Evolutionary conservation across 2,888 invertebrate species (phyloP).

Genomic region (Thelaira solivaga): DNA sequence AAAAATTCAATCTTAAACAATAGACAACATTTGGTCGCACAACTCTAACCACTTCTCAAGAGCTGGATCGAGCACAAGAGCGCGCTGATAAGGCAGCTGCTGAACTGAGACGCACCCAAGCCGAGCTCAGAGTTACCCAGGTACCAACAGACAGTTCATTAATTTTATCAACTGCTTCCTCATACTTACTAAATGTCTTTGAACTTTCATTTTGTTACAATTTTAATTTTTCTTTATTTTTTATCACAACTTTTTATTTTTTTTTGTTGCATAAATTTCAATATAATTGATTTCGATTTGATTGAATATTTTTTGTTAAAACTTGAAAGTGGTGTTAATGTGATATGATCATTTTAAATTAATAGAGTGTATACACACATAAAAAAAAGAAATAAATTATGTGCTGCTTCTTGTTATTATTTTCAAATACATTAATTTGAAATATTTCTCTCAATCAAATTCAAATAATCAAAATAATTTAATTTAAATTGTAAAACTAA

Average conservation of each 20-base stretch:
- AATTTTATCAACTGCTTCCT: slow-evolving; percentile 25
- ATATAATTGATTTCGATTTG: slow-evolving; percentile 50
- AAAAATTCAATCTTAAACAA: slow-evolving; percentile 42
- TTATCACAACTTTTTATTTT: slow-evolving; percentile 24
- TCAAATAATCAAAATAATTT: slow-evolving; percentile 14
- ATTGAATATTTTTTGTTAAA: slow-evolving; percentile 31
- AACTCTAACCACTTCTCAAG: slow-evolving; percentile 88
- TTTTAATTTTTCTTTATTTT: background rate
- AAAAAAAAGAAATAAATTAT: slow-evolving; percentile 35
- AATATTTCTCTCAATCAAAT: slow-evolving; percentile 40
- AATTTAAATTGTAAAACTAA: slow-evolving; percentile 4
- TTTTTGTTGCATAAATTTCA: slow-evolving; percentile 65
- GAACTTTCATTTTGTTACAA: background rate
- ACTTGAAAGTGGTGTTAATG: slow-evolving; percentile 65
- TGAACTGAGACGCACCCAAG: slow-evolving; percentile 91
- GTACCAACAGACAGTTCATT: slow-evolving; percentile 72
- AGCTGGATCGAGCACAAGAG: slow-evolving; percentile 89
- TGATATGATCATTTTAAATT: slow-evolving; percentile 59
- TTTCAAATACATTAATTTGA: slow-evolving; percentile 59
- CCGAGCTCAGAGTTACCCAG: slow-evolving; percentile 93
- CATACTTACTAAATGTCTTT: slow-evolving; percentile 23
- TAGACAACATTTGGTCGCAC: slow-evolving; percentile 88
- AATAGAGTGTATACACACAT: slow-evolving; percentile 17
- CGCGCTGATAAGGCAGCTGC: slow-evolving; percentile 90
- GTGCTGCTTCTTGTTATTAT: slow-evolving; percentile 63